These are phyloP conservation scores for Zoanthus solanderi DNA, from an alignment of 92 coral and sea anemone genomes.

Conservation along the genomic window DNA sequence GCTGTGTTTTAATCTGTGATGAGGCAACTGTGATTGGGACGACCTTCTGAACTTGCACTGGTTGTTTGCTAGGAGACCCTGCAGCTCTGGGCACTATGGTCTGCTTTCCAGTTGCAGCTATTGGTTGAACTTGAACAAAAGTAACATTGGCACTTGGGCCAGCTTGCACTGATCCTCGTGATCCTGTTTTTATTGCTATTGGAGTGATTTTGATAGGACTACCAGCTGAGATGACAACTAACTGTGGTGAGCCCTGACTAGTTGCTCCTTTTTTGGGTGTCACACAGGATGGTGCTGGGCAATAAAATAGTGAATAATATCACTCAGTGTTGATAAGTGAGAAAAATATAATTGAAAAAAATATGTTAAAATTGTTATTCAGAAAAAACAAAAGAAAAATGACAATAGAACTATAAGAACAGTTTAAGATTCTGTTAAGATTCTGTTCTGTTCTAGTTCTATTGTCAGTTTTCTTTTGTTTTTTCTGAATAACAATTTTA, in stretches of 20 bases:
- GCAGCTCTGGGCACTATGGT: conserved; percentile 67
- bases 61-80: conserved; percentile 79
- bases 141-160: conserved; percentile 70
- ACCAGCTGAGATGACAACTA: conserved; percentile 78
- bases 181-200: conserved; percentile 46
- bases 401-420: too few relatives aligned
- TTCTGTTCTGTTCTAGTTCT: too few relatives aligned
- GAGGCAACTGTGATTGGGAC: conserved; percentile 80
- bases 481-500: too few relatives aligned
- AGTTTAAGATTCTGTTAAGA: too few relatives aligned
- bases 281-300: conserved; percentile 40
- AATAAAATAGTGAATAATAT: too few relatives aligned
- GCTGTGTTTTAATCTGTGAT: conserved; percentile 52
- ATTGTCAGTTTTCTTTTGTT: too few relatives aligned
- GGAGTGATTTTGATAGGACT: conserved; percentile 89
- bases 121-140: conserved; percentile 82
- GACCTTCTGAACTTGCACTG: conserved; percentile 75
- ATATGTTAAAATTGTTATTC: too few relatives aligned
- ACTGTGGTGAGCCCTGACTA: conserved; percentile 70
- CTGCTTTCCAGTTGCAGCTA: conserved; percentile 74
- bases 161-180: conserved; percentile 47
- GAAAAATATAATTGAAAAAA: too few relatives aligned
- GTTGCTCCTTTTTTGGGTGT: conserved; percentile 52
- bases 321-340: too few relatives aligned
- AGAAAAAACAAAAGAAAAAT: too few relatives aligned